Percentiles rank a stretch among this genome's conserved stretches.
These are phyloP conservation scores for Lasiurus borealis DNA, from an alignment of 2,113 vertebrate genomes.

Conservation along the genomic window DNA sequence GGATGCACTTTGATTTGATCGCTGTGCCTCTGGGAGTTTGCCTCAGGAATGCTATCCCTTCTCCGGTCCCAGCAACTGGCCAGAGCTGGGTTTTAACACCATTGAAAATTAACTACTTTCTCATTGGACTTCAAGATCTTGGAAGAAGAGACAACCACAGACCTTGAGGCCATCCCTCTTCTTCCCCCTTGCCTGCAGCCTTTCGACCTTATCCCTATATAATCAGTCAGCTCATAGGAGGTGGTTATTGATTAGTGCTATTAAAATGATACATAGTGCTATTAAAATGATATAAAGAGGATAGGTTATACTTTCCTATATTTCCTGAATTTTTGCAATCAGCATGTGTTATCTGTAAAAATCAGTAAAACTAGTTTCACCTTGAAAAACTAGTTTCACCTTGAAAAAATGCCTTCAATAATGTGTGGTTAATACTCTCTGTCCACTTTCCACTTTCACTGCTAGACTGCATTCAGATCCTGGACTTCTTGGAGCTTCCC, in stretches of 20 bases:
- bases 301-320: background rate
- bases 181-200: too few relatives aligned
- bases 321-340: slow-evolving; percentile 21
- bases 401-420: background rate
- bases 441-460: background rate
- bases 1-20: too few relatives aligned
- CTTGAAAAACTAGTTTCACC: background rate
- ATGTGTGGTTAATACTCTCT: background rate
- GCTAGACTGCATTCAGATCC: background rate
- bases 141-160: too few relatives aligned
- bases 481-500: background rate
- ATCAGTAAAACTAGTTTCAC: background rate
- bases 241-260: background rate
- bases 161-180: too few relatives aligned
- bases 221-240: too few relatives aligned
- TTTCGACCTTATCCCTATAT: too few relatives aligned
- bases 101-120: too few relatives aligned
- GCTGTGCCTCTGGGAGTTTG: too few relatives aligned
- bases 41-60: too few relatives aligned
- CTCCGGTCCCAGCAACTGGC: too few relatives aligned
- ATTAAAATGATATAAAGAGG: slow-evolving; percentile 13
- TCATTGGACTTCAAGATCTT: too few relatives aligned
- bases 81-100: too few relatives aligned
- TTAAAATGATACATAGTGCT: background rate
- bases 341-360: background rate